These are phyloP conservation scores for Phalacrocorax carbo DNA, from an alignment of 2,113 vertebrate genomes.

Conservation along the genomic window DNA sequence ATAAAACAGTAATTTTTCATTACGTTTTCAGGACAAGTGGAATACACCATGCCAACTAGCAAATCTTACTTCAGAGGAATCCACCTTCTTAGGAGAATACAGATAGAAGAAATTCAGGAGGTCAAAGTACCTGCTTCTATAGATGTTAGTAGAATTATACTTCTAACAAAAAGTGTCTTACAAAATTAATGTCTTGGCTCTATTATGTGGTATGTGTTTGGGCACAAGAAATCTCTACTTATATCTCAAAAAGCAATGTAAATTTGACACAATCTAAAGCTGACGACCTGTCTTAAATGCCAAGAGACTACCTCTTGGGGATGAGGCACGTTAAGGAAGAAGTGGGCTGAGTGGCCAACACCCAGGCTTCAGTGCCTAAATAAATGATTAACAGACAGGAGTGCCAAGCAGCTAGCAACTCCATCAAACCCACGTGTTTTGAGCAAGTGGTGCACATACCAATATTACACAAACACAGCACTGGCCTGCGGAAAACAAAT, in stretches of 20 bases:
- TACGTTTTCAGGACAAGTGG: background rate
- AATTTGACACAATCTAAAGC: background rate
- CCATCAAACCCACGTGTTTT: background rate
- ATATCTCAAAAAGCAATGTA: background rate
- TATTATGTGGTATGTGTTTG: background rate
- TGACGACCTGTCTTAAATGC: background rate
- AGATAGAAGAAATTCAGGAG: background rate
- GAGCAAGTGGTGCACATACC: fast-evolving
- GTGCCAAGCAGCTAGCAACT: background rate
- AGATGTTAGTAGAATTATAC: background rate
- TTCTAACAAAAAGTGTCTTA: background rate
- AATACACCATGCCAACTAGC: background rate
- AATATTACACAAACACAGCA: background rate
- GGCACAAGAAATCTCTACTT: background rate
- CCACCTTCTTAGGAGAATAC: background rate
- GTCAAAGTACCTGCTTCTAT: background rate
- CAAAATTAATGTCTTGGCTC: background rate
- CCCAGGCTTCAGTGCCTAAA: background rate
- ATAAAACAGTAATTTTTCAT: background rate
- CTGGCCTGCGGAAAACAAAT: background rate
- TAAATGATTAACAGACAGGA: background rate
- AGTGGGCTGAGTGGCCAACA: background rate
- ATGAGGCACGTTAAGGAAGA: background rate
- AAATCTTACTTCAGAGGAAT: background rate
- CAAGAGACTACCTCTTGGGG: background rate